Evolutionary conservation across 2,888 invertebrate species (phyloP).

Genomic region (Pterobdella sp.): DNA sequence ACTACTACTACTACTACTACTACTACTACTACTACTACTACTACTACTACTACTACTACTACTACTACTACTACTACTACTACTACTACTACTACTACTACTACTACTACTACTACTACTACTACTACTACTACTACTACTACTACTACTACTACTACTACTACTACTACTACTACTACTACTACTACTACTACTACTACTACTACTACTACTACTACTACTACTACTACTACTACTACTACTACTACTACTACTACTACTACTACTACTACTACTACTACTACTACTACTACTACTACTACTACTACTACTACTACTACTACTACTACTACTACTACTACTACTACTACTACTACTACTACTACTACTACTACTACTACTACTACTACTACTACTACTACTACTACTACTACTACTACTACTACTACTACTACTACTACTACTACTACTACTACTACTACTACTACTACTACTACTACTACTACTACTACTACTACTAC

Average conservation of each 20-base stretch:
- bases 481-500: constrained; percentile 23
- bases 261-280: constrained; percentile 26
- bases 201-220: constrained; percentile 17
- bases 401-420: constrained; percentile 18
- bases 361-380: constrained; percentile 20
- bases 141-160: constrained; percentile 23
- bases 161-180: constrained; percentile 17
- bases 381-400: constrained; percentile 20
- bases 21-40: constrained; percentile 26
- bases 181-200: constrained; percentile 14
- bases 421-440: constrained; percentile 20
- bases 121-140: constrained; percentile 19
- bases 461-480: constrained; percentile 16
- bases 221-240: constrained; percentile 19
- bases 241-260: constrained; percentile 21
- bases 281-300: constrained; percentile 27
- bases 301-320: constrained; percentile 26
- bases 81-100: constrained; percentile 26
- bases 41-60: constrained; percentile 26
- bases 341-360: constrained; percentile 20
- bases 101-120: constrained; percentile 27
- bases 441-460: constrained; percentile 12
- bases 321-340: constrained; percentile 15
- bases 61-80: constrained; percentile 24
- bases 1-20: constrained; percentile 27